A percentile compares a stretch with the other conserved stretches of the same genome.
Conservation (phyloP, 1,140 invertebrate species). For the Drosophila nigrodunni region DNA sequence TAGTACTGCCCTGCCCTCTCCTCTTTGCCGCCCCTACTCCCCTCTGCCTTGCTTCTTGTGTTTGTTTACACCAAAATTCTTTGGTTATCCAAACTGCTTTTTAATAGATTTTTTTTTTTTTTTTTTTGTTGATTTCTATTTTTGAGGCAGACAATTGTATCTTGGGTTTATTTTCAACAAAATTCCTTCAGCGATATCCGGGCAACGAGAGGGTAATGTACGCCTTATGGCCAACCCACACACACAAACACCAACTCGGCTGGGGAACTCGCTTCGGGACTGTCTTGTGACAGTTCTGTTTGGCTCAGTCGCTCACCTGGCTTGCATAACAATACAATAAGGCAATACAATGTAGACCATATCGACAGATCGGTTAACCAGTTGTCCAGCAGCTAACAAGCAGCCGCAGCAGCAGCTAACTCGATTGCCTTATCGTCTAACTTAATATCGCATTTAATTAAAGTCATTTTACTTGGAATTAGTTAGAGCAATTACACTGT, state of each 20-base stretch:
- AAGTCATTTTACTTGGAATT: slow-evolving; percentile 45
- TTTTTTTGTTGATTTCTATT: slow-evolving; percentile 51
- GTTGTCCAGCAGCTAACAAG: background rate
- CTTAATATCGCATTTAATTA: slow-evolving; percentile 72
- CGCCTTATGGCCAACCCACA: slow-evolving; percentile 62
- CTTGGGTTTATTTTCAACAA: slow-evolving; percentile 24
- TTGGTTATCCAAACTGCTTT: slow-evolving; percentile 45
- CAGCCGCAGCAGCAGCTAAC: background rate
- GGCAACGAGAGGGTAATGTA: slow-evolving; percentile 67
- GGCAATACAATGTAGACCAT: slow-evolving; percentile 26
- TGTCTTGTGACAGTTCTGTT: slow-evolving; percentile 70
- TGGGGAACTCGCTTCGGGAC: slow-evolving; percentile 21
- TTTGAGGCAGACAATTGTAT: slow-evolving; percentile 31
- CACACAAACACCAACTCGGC: background rate
- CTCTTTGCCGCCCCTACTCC: background rate
- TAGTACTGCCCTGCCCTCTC: slow-evolving; percentile 7
- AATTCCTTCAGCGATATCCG: slow-evolving; percentile 51
- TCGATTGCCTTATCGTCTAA: slow-evolving; percentile 52
- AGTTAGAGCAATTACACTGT: slow-evolving; percentile 48
- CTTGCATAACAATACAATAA: slow-evolving; percentile 59
- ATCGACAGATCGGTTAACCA: slow-evolving; percentile 27
- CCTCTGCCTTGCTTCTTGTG: background rate
- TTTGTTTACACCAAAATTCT: slow-evolving; percentile 60
- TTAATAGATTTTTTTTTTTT: slow-evolving; percentile 64
- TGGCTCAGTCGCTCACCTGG: slow-evolving; percentile 34